Evolutionary conservation across 1,140 invertebrate genomes (phyloP), one percentile per base, ranked within the genome.

Genomic region (Vanessa atalanta): DNA sequence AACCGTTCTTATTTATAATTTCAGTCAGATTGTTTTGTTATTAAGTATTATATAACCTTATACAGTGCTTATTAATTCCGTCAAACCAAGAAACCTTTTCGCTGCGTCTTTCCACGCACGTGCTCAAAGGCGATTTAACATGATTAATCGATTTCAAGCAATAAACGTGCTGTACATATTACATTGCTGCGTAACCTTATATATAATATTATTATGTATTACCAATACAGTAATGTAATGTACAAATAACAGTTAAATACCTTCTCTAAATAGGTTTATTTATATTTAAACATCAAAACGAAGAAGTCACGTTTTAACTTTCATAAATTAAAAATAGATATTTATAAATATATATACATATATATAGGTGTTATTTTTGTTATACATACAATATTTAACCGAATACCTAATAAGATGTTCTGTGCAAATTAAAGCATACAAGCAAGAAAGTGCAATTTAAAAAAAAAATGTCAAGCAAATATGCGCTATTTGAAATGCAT

Each of bases 21-120:
- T 43, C 7, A 43, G 6, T 43, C 0, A 43, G 6, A 43, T 43
- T 43, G 6, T 43, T 43, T 43, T 43, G 37, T 9, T 9, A 11
- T 43, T 43, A 43, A 31, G 7, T 43, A 43, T 43, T 43, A 43
- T 7, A 5, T 16, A 53, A 53, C n/a, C 50, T 8, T 2, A 16
- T 16, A 53, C 51, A n/a, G 8, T 16, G n/a, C 20, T 23, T 57
- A 57, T 57, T 2, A 14, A 57, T n/a, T 53, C n/a, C 50, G 7
- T 20, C 53, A 12, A 23, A 16, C 37, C 26, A 61, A 61, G 57
- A 61, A 61, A 37, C 57, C 57, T 61, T 61, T 61, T 61, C 26
- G 13, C 26, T 61, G 57, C 57, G 57, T 43, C 13, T 61, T 31
- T 7, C 23, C 20, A 12, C 7, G 14, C 15, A 61, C 57, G 13